Percentiles rank a stretch among this genome's conserved stretches.
Evolutionary conservation across 1,140 invertebrate genomes (phyloP).

Genomic region (Diachasmimorpha longicaudata): DNA sequence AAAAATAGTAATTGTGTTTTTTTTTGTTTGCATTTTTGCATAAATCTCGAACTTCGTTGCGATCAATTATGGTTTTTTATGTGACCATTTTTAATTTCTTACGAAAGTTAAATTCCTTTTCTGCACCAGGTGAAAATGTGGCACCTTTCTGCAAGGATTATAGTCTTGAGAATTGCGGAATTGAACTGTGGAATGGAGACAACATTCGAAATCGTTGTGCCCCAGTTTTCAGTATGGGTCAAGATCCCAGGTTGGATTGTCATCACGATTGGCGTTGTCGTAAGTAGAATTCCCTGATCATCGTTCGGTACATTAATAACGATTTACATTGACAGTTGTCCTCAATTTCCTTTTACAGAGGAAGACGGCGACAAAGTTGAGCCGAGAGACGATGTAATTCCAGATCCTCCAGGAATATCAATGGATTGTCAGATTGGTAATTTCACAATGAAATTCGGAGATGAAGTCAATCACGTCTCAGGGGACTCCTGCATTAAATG

Average conservation of each 20-base stretch:
- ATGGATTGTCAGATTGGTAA: neutral
- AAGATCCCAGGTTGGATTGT: conserved; percentile 36
- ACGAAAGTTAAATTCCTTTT: neutral
- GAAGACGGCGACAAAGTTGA: neutral
- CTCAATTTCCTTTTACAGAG: neutral
- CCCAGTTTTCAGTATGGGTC: conserved; percentile 36
- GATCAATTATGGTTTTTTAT: no score
- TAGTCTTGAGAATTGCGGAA: conserved; percentile 27
- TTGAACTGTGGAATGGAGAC: conserved; percentile 19
- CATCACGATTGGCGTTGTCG: conserved; percentile 39
- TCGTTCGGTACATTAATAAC: no score
- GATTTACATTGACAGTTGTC: no score
- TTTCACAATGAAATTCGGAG: neutral
- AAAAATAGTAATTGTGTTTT: no score
- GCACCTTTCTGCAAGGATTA: conserved; percentile 41
- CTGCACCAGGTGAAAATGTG: conserved; percentile 40
- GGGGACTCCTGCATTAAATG: neutral
- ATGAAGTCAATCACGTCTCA: neutral
- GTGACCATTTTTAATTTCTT: no score
- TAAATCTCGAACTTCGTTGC: no score
- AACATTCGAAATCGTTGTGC: conserved; percentile 36
- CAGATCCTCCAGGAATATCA: neutral
- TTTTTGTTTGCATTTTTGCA: no score
- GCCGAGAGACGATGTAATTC: neutral
- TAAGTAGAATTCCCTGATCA: conserved; percentile 40